Conservation (phyloP, 1,140 invertebrate genomes). For the Gyrodactylus bullatarudis region DNA sequence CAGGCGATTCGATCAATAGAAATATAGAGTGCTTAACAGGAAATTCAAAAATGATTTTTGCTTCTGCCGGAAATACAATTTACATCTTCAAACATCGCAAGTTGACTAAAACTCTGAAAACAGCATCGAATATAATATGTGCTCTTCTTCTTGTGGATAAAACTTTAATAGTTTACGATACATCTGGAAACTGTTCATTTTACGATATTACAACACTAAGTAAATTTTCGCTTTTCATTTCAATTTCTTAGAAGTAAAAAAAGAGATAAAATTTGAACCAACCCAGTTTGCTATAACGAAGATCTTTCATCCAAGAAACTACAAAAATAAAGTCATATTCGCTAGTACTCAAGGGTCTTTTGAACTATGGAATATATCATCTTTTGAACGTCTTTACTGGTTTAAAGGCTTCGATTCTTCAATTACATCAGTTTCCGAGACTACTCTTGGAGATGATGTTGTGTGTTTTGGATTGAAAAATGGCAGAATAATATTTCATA, state of each 20-base stretch:
- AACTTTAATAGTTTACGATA: neutral
- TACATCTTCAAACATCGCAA: neutral
- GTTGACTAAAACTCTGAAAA: neutral
- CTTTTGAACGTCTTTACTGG: neutral
- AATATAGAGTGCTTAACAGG: neutral
- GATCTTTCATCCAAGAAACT: neutral
- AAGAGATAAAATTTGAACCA: neutral
- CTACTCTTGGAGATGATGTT: neutral
- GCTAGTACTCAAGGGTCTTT: neutral
- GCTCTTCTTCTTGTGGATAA: neutral
- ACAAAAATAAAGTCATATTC: neutral
- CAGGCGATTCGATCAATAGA: neutral
- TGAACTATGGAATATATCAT: neutral
- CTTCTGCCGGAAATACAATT: neutral
- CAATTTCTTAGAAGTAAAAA: neutral
- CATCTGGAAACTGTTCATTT: too few relatives aligned
- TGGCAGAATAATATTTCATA: constrained; percentile 50
- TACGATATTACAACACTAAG: too few relatives aligned
- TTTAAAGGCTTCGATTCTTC: neutral
- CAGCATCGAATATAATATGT: neutral
- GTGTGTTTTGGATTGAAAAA: constrained; percentile 33
- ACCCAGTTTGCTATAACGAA: neutral
- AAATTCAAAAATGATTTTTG: neutral
- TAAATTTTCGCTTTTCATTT: too few relatives aligned
- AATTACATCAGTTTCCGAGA: neutral